Conservation (phyloP, 2,888 invertebrate species). For the Sussaba pulchella region DNA sequence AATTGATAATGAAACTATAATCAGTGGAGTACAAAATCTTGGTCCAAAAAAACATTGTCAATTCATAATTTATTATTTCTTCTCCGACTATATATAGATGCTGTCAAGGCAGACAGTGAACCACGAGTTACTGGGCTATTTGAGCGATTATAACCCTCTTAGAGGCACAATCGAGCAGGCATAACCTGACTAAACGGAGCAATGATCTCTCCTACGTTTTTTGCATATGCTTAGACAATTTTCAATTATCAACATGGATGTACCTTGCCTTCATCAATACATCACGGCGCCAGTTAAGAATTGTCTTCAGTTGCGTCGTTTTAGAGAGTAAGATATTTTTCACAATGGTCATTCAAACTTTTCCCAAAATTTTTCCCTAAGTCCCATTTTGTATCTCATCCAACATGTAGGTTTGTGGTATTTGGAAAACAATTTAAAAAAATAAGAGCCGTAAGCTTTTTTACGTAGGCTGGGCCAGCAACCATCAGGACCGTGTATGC, state of each 20-base stretch:
- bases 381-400: not conserved
- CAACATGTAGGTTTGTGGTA: slow-evolving; percentile 26
- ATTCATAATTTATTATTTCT: slow-evolving; percentile 19
- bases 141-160: slow-evolving; percentile 61
- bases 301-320: slow-evolving; percentile 79
- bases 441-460: slow-evolving; percentile 7
- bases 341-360: slow-evolving; percentile 31
- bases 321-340: slow-evolving; percentile 80
- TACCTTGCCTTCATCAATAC: slow-evolving; percentile 78
- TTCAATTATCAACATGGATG: slow-evolving; percentile 76
- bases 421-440: slow-evolving; percentile 7
- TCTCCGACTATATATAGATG: slow-evolving; percentile 52
- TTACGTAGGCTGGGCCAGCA: not conserved
- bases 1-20: too few species aligned
- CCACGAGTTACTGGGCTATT: slow-evolving; percentile 27
- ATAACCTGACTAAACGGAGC: slow-evolving; percentile 57
- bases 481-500: slow-evolving; percentile 2
- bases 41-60: not conserved
- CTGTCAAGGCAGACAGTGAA: slow-evolving; percentile 39
- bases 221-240: slow-evolving; percentile 56
- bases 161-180: slow-evolving; percentile 55
- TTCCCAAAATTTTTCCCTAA: slow-evolving; percentile 5
- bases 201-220: slow-evolving; percentile 60
- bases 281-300: slow-evolving; percentile 79
- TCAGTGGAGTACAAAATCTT: too few species aligned